These are phyloP conservation scores for Paracentrotus lividus DNA, from an alignment of 53 echinoderm and acorn worm genomes.

Conservation along the genomic window DNA sequence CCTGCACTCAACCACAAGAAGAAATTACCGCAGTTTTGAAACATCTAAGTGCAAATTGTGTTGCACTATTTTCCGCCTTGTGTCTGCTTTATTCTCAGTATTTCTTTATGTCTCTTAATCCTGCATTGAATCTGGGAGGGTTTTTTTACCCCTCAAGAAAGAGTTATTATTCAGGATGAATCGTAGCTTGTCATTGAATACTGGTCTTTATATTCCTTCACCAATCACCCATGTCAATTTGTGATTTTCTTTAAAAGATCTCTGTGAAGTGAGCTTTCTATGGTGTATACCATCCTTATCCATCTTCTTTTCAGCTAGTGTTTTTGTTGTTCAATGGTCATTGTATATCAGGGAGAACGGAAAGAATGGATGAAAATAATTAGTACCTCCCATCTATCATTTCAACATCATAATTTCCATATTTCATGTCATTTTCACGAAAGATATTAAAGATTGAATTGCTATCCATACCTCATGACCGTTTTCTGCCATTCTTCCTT, in stretches of 20 bases:
- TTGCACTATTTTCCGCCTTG: background rate
- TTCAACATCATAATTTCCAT: background rate
- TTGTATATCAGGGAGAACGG: background rate
- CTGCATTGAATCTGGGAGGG: background rate
- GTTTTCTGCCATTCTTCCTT: background rate
- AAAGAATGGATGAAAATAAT: constrained; percentile 37
- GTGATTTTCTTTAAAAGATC: background rate
- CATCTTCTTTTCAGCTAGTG: background rate
- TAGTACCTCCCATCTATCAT: background rate
- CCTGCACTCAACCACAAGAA: background rate
- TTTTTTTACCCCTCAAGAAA: constrained; percentile 4
- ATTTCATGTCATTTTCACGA: constrained; percentile 26
- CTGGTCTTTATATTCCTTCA: constrained; percentile 2
- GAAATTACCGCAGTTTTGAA: constrained; percentile 15
- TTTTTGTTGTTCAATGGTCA: constrained; percentile 9
- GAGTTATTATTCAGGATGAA: constrained; percentile 16
- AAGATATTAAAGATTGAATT: background rate
- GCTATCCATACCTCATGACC: background rate
- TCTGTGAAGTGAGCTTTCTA: background rate
- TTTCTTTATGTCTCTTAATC: constrained; percentile 33
- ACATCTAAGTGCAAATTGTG: constrained; percentile 8
- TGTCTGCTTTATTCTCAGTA: background rate
- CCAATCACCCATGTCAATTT: background rate
- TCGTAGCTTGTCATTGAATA: background rate
- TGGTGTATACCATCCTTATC: background rate